Percentiles rank a stretch among this genome's conserved stretches.
Evolutionary conservation across 2,888 invertebrate genomes (phyloP).

Genomic region (Netelia inedita): DNA sequence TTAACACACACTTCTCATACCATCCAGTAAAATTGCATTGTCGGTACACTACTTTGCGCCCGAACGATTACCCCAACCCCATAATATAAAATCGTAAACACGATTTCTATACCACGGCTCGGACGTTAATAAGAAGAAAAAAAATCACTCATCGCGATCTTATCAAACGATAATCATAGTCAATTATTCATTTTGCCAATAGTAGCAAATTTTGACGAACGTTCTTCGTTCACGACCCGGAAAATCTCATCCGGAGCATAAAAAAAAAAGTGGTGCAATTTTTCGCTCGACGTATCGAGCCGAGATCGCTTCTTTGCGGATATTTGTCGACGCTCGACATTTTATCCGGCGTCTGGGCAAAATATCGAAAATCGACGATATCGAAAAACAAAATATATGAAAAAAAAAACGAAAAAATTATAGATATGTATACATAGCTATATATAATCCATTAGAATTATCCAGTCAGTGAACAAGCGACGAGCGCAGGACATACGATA

Average conservation of each 20-base stretch:
- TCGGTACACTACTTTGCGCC: not conserved
- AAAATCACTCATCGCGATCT: not conserved
- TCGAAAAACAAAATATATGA: not conserved
- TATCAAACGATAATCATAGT: not conserved
- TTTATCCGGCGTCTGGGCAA: slow-evolving; percentile 2
- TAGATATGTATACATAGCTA: not conserved
- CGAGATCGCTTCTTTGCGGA: not conserved
- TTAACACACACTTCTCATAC: slow-evolving; percentile 55
- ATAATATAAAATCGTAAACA: not conserved
- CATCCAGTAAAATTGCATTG: not conserved
- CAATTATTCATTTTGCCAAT: no score
- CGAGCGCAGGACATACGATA: slow-evolving; percentile 7
- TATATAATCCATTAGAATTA: slow-evolving; percentile 59
- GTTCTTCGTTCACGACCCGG: no score
- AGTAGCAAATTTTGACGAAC: no score
- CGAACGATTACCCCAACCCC: not conserved
- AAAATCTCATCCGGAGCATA: no score
- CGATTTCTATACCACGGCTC: not conserved
- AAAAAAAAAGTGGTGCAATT: slow-evolving; percentile 3
- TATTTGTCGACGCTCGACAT: slow-evolving; percentile 2
- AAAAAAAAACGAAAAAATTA: slow-evolving; percentile 11
- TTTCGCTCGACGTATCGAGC: slow-evolving; percentile 14
- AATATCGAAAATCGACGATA: slow-evolving; percentile 14
- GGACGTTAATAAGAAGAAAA: not conserved
- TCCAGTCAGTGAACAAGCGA: slow-evolving; percentile 48